A percentile compares a stretch with the other conserved stretches of the same genome.
Evolutionary conservation across 2,797 vertebrate genomes (phyloP).

Genomic region (Urocyon cinereoargenteus): DNA sequence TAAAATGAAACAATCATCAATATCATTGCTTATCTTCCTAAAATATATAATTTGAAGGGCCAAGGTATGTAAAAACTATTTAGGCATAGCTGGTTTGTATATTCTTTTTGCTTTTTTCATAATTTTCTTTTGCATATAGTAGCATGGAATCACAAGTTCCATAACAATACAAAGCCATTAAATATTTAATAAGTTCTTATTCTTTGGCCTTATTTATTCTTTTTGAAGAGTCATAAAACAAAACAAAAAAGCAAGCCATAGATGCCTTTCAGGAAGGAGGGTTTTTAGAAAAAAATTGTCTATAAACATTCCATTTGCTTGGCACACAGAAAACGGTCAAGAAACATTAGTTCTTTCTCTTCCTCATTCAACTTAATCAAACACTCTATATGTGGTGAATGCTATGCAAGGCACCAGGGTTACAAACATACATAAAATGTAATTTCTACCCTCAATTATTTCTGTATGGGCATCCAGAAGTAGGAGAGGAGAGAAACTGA

Average conservation of each 20-base stretch:
- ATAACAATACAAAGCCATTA: slow-evolving; percentile 32
- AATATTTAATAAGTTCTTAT: slow-evolving; percentile 30
- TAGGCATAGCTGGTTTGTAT: background rate
- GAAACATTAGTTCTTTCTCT: background rate
- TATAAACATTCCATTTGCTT: background rate
- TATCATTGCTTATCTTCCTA: background rate
- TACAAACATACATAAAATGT: background rate
- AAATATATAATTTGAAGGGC: background rate
- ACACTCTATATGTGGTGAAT: background rate
- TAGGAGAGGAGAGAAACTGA: background rate
- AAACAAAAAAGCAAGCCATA: slow-evolving; percentile 7
- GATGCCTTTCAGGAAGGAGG: background rate
- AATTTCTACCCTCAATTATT: background rate
- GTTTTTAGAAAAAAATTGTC: background rate
- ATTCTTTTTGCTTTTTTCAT: background rate
- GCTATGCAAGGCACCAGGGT: background rate
- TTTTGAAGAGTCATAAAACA: background rate
- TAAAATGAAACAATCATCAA: slow-evolving; percentile 7
- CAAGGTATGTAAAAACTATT: background rate
- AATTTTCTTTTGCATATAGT: background rate
- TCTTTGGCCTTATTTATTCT: background rate
- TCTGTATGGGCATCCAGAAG: background rate
- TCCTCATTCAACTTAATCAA: background rate
- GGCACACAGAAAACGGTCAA: background rate
- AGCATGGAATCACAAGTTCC: background rate